Conservation (phyloP, 2,797 vertebrate species). For the Brachyrhaphis roseni region DNA sequence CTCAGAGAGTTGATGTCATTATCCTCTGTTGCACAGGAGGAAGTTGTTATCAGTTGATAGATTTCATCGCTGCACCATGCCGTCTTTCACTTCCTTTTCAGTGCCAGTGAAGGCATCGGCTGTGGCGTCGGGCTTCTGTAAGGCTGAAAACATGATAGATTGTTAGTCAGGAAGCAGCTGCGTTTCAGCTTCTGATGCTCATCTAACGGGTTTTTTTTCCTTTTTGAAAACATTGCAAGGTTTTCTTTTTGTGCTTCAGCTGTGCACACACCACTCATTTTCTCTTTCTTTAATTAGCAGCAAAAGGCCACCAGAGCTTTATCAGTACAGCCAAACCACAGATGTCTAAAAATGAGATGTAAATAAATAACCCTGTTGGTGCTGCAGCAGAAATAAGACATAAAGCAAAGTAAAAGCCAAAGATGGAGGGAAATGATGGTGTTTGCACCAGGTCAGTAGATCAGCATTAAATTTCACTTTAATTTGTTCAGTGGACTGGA, state of each 20-base stretch:
- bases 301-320: slow-evolving; percentile 15
- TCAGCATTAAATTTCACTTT: slow-evolving; percentile 1
- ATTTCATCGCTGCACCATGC: slow-evolving; percentile 41
- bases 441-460: slow-evolving; percentile 18
- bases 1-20: slow-evolving; percentile 47
- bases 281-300: slow-evolving; percentile 38
- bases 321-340: slow-evolving; percentile 22
- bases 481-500: slow-evolving; percentile 22
- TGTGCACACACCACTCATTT: slow-evolving; percentile 44
- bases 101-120: slow-evolving; percentile 25
- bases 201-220: slow-evolving; percentile 3
- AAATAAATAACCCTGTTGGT: slow-evolving; percentile 13
- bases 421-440: slow-evolving; percentile 26
- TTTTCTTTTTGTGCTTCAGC: slow-evolving; percentile 22
- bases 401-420: slow-evolving; percentile 9
- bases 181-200: slow-evolving; percentile 36
- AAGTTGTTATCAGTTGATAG: slow-evolving; percentile 41
- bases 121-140: slow-evolving; percentile 16
- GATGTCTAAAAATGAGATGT: slow-evolving; percentile 20
- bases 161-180: slow-evolving; percentile 62
- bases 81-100: slow-evolving; percentile 56
- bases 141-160: slow-evolving; percentile 38
- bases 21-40: slow-evolving; percentile 35
- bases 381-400: background rate
- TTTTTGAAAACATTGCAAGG: slow-evolving; percentile 17